Evolutionary conservation across 2,113 vertebrate species (phyloP).

Genomic region (Athene noctua): DNA sequence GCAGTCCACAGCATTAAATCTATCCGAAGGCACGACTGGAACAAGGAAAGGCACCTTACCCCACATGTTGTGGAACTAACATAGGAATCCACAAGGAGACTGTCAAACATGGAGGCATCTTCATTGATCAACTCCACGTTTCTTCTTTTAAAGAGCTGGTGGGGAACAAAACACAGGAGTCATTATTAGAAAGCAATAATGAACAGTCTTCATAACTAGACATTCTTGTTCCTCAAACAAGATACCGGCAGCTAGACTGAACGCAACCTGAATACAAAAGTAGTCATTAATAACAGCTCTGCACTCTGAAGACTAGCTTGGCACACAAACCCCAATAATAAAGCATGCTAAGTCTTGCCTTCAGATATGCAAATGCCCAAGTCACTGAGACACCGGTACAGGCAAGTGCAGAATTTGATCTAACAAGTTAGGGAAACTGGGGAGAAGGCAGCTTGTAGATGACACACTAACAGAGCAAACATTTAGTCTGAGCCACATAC

Average conservation of each 20-base stretch:
- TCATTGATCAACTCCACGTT: constrained; percentile 94
- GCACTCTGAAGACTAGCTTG: background rate
- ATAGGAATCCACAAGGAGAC: constrained; percentile 87
- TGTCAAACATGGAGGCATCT: constrained; percentile 90
- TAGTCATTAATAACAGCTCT: background rate
- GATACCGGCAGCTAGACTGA: background rate
- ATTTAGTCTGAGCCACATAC: background rate
- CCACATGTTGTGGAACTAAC: constrained; percentile 81
- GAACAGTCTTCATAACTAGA: background rate
- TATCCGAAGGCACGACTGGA: rapidly evolving
- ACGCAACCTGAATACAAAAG: background rate
- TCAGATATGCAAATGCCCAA: background rate
- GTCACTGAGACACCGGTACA: background rate
- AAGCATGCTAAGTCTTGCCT: background rate
- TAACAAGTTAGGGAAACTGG: background rate
- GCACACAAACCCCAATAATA: background rate
- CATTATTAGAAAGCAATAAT: background rate
- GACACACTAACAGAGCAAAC: background rate
- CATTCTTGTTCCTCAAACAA: background rate
- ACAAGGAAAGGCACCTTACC: constrained; percentile 70
- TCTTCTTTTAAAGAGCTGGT: constrained; percentile 95
- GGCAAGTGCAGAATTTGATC: background rate
- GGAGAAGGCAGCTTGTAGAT: background rate
- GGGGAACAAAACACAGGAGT: background rate
- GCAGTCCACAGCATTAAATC: background rate